Evolutionary conservation across 2,797 vertebrate genomes (phyloP), one percentile per base, ranked within the genome.

Genomic region (Bucorvus abyssinicus): DNA sequence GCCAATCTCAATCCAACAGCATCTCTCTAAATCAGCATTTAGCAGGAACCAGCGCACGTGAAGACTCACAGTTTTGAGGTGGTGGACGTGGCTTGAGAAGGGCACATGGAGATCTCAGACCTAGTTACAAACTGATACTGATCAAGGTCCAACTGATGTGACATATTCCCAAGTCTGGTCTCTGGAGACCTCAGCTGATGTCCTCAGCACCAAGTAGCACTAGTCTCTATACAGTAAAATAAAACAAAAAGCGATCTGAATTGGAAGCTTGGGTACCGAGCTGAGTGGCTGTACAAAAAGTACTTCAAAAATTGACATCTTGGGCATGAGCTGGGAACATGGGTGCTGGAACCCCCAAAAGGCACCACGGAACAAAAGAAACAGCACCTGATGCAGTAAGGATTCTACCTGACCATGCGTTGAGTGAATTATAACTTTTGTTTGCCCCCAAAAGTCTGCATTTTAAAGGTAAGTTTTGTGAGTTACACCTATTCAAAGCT

Each of bases 361-460:
- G 18, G 7, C 63, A 71, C 12, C 34, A 70, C 32, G 32, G 19
- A 77, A 67, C n/a, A 80, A 40, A n/a, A 90, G 36, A 75, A 92
- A 34, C 3, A 4, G 40, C 32, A 23, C 11, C 29, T 57, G 14
- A 49, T 7, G 11, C 45, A 84, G 19, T 14, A 69, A 83, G 13
- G 27, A 24, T 13, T n/a, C 14, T n/a, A 23, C 19, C 38, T 77
- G 26, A 77, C 24, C 3, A 5, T 23, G 7, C 36, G 27, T 17
- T 83, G 36, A 85, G 49, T 18, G 91, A 83, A 79, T 27, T 9
- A 19, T 29, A 68, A 22, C 10, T 75, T 59, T 24, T 10, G 8
- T 63, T 84, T 50, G 18, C 9, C 30, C 9, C 6, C 4, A 24
- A 55, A 61, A 14, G 12, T 32, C 27, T 0, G 0, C 9, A 16